These are phyloP conservation scores for Pseudochaenichthys georgianus DNA, from an alignment of 2,797 vertebrate genomes.

Conservation along the genomic window DNA sequence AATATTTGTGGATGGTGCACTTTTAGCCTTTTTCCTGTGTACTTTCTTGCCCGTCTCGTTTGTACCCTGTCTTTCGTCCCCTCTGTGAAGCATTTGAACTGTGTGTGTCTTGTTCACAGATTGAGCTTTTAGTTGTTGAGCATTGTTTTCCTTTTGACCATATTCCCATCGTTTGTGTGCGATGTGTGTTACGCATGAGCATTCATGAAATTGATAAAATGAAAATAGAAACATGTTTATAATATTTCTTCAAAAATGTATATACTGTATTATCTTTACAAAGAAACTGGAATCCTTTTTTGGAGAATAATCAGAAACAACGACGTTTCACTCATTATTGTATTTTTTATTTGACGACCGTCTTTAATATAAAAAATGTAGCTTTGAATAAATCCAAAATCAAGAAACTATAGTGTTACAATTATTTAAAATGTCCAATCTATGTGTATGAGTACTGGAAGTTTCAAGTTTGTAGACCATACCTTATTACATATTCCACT, in stretches of 20 bases:
- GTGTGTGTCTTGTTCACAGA: neutral
- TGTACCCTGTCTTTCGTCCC: slow-evolving; percentile 10
- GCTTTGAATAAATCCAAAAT: neutral
- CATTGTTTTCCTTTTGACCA: neutral
- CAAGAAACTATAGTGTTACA: neutral
- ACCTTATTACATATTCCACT: neutral
- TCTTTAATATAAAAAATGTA: slow-evolving; percentile 5
- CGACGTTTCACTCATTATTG: neutral
- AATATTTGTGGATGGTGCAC: neutral
- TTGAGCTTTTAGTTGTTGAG: neutral
- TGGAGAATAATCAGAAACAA: neutral
- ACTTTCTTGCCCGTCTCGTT: neutral
- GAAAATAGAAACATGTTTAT: too few relatives aligned
- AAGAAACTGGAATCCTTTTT: slow-evolving; percentile 3
- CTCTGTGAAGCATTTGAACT: neutral
- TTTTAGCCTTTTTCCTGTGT: neutral
- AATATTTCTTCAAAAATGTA: too few relatives aligned
- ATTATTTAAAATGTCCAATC: neutral
- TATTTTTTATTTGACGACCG: neutral
- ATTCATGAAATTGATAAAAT: too few relatives aligned
- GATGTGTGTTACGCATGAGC: neutral
- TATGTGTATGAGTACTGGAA: neutral
- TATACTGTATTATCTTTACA: too few relatives aligned
- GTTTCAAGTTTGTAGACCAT: neutral
- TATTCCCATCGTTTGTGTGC: neutral